Base-by-base conservation (phyloP, 1,140 invertebrate genomes). In the Caenorhabditis remanei region DNA sequence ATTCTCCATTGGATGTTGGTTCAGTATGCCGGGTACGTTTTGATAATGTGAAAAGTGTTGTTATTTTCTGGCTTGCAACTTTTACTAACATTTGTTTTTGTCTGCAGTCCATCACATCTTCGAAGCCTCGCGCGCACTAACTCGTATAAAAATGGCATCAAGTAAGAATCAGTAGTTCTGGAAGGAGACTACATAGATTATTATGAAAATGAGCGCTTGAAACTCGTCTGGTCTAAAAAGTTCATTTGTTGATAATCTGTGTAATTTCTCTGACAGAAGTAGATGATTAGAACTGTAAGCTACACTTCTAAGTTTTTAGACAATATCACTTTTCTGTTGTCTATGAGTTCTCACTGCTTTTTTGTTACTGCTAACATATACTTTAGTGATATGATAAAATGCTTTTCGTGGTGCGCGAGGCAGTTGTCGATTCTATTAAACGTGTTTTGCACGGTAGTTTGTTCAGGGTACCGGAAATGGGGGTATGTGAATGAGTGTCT, bases 1-100 rank as follows among this genome's bases (percentile, higher is more conserved):
- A 90, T 92, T 65, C 88, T 92, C 0, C 91, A 91, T 75, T 93
- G 92, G 92, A 92, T 92, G 91, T 84, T 92, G 14, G 90, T 93
- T 21, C 91, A 92, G 63, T 92, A 91, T 86, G 90, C 91, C 21
- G 92, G 86, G 91, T 92, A 92, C 90, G 85, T 63, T 14, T 46
- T 6, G 14, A 58, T 32, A 56, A 11, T 21, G 58, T 83, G 41
- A n/a, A 55, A 84, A 24, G 82, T 86, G 58, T 82, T 43, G 32
- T 58, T 24, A 32, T 46, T 46, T 75, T 83, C 85, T 75, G 53
- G 55, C 85, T 56, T 84, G 63, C 85, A 91, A 50, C 21, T 79
- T 79, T 79, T 79, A 71, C 82, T 79, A 83, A 79, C 82, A 79
- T 58, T 63, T 71, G 46, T 85, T 83, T 84, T 83, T 84, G 50